Evolutionary conservation across 1,140 invertebrate genomes (phyloP), one percentile per base, ranked within the genome.

Genomic region (Gryllus bimaculatus): DNA sequence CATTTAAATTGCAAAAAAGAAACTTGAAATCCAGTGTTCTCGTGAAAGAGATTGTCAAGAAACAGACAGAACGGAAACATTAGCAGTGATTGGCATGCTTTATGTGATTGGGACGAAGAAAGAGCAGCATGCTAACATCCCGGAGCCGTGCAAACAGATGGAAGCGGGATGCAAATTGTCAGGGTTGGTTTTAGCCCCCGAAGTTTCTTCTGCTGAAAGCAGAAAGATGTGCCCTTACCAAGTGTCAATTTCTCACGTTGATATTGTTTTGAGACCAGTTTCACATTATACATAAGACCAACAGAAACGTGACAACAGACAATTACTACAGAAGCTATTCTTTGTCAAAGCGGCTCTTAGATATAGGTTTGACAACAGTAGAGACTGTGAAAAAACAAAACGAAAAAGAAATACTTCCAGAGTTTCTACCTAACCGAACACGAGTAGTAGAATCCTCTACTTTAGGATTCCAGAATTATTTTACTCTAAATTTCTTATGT

Each of bases 21-120:
- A 1, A 66, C 18, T 66, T 10, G 54, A 66, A 10, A 18, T 66
- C 10, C 10, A 66, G 54, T 66, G 3, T 18, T 66, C 54, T 66
- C 54, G 54, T 66, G 10, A 66, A 66, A 66, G 74, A 75, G 74
- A 75, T 75, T 75, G 8, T 75, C 8, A 75, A 74, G 74, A 20
- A 10, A 20, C 20, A 13, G 10, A 10, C 10, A 75, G 1, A 8
- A 10, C 74, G 8, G 74, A 75, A 20, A 13, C 8, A 10, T 10
- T 75, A 20, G 74, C 74, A 2, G 13, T 75, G 20, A 3, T 5
- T 75, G 74, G 26, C n/a, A 75, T 75, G 12, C n/a, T 75, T 13
- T 75, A 21, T 39, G 1, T 75, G 12, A 75, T 75, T 39, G 26
- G 26, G 12, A 75, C 74, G 10, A 75, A 75, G 74, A 75, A 75